Conservation (phyloP, 2,113 vertebrate species). For the Plectropomus leopardus region DNA sequence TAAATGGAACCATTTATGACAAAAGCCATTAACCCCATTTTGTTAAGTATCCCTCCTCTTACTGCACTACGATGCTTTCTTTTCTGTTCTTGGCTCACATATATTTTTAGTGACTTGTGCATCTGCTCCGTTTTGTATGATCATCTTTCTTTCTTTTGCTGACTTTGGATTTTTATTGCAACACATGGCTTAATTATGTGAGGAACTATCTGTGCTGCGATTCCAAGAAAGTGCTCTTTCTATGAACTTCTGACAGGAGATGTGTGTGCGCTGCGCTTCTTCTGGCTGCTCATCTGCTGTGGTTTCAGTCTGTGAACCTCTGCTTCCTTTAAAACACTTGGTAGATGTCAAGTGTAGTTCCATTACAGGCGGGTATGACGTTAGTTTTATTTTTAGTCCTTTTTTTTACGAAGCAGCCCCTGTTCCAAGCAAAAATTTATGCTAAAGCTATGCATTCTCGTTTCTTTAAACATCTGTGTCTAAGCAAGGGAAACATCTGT, state of each 20-base stretch:
- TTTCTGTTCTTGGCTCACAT: conserved; percentile 29
- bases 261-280: background rate
- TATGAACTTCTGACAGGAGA: conserved; percentile 18
- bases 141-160: conserved; percentile 53
- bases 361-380: rapidly evolving
- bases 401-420: background rate
- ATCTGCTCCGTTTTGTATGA: conserved; percentile 51
- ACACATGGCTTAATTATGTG: conserved; percentile 44
- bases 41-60: background rate
- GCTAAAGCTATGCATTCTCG: background rate
- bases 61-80: background rate
- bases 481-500: background rate
- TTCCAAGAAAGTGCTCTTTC: conserved; percentile 33
- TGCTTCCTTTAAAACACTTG: background rate
- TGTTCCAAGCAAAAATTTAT: background rate
- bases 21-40: conserved; percentile 2
- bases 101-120: conserved; percentile 13
- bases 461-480: background rate
- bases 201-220: conserved; percentile 27
- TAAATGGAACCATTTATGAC: background rate
- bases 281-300: background rate
- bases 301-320: background rate
- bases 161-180: conserved; percentile 25
- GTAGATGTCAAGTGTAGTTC: background rate
- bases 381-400: background rate